Percentiles rank a stretch among this genome's conserved stretches.
Conservation (phyloP, 2,113 vertebrate genomes). For the Hipposideros armiger region DNA sequence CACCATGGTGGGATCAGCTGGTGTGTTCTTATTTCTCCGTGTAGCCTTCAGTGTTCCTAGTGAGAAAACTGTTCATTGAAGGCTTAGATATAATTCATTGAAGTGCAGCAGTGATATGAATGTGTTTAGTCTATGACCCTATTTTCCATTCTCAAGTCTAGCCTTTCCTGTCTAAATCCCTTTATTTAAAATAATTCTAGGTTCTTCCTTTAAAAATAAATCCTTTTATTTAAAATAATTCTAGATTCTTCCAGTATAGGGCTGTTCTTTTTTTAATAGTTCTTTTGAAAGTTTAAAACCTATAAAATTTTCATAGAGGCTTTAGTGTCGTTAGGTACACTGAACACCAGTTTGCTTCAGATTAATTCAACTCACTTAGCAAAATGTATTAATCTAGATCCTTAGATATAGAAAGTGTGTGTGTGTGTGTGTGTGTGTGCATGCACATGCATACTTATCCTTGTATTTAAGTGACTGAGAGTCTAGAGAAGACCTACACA, state of each 20-base stretch:
- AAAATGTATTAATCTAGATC: background rate
- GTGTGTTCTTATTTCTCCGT: background rate
- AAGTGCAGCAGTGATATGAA: background rate
- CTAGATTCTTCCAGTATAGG: background rate
- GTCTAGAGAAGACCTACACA: background rate
- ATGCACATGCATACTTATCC: accelerated
- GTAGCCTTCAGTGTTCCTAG: background rate
- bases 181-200: constrained; percentile 10
- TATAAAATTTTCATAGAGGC: background rate
- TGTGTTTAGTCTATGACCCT: background rate
- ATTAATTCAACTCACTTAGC: background rate
- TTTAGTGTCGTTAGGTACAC: background rate
- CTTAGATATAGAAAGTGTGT: background rate
- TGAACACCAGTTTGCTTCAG: background rate
- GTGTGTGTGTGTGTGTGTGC: background rate
- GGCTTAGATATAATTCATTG: background rate
- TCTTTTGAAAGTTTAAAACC: background rate
- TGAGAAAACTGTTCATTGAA: background rate
- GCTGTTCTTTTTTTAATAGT: background rate
- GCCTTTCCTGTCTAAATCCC: background rate
- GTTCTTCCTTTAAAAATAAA: background rate
- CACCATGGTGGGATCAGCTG: background rate
- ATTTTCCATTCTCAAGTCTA: background rate
- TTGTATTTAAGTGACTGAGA: background rate
- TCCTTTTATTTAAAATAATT: constrained; percentile 28